Evolutionary conservation across 1,140 invertebrate species (phyloP).

Genomic region (Lasioglossum baleicum): DNA sequence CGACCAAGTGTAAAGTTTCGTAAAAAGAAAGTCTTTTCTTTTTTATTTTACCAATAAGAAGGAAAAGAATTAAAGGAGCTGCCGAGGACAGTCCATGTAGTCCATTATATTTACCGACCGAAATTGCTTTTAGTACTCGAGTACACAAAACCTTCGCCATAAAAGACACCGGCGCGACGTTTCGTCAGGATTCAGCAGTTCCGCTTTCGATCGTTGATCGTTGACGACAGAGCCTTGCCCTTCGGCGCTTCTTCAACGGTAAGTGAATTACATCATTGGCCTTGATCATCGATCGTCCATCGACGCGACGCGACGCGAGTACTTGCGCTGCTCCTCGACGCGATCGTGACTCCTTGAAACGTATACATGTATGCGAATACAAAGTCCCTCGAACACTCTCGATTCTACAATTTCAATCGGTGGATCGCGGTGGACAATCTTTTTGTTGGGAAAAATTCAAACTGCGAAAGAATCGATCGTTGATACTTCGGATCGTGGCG

Average conservation of each 20-base stretch:
- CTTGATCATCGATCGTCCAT: not conserved
- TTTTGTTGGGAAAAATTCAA: too few species aligned
- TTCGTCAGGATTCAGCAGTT: not conserved
- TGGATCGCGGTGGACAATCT: too few species aligned
- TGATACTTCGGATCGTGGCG: too few species aligned
- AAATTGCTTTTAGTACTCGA: not conserved
- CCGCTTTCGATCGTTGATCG: not conserved
- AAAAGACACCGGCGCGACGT: not conserved
- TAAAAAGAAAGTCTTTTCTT: too few species aligned
- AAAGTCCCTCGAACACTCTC: too few species aligned
- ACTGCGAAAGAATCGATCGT: too few species aligned
- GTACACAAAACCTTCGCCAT: not conserved
- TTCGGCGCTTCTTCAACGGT: not conserved
- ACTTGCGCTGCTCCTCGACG: not conserved
- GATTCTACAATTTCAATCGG: too few species aligned
- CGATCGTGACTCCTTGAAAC: not conserved
- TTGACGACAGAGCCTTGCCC: not conserved
- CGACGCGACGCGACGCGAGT: not conserved
- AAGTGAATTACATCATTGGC: constrained; percentile 17
- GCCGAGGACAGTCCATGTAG: not conserved
- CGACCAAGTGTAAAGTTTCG: not conserved
- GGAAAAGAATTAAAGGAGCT: too few species aligned
- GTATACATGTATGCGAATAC: too few species aligned
- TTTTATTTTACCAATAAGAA: too few species aligned
- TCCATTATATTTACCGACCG: constrained; percentile 15